phyloP scores from a whole-genome alignment of 2,797 vertebrate species.

The Euphonia xanthogaster region DNA sequence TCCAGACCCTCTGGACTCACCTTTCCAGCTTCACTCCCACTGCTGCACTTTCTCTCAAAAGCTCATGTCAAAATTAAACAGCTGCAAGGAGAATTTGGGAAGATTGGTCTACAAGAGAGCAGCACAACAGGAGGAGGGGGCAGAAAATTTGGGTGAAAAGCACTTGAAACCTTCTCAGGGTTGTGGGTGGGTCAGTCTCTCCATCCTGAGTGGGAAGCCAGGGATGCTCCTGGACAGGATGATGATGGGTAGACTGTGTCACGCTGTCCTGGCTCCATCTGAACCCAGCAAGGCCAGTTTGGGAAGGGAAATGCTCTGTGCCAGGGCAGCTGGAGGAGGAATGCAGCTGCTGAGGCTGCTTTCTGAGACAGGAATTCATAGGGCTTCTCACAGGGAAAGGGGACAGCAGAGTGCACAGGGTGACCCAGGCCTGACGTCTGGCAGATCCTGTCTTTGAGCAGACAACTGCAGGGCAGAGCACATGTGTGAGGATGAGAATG shows the following conservation, averaged over 20 bases:
- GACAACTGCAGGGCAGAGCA: not conserved
- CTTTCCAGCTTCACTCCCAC: not conserved
- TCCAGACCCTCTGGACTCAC: not conserved
- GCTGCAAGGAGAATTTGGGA: not conserved
- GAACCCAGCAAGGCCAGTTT: not conserved
- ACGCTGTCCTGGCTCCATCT: not conserved
- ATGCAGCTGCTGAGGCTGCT: not conserved
- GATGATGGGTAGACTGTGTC: not conserved
- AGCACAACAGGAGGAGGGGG: not conserved
- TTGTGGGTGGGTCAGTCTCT: not conserved
- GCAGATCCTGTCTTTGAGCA: not conserved
- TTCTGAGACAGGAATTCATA: not conserved
- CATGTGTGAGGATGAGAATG: rapidly evolving
- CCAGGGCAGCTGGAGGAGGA: not conserved
- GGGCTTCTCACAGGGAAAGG: not conserved
- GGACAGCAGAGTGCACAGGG: not conserved
- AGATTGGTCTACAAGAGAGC: not conserved
- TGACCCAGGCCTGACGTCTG: not conserved
- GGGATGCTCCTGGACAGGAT: not conserved
- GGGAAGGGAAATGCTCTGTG: not conserved
- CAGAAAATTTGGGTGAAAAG: not conserved
- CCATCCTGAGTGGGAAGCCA: not conserved
- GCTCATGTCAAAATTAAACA: not conserved
- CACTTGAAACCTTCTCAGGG: not conserved
- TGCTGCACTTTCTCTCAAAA: not conserved